Conservation (phyloP, 2,113 vertebrate genomes). For the Oreochromis tanganicae region DNA sequence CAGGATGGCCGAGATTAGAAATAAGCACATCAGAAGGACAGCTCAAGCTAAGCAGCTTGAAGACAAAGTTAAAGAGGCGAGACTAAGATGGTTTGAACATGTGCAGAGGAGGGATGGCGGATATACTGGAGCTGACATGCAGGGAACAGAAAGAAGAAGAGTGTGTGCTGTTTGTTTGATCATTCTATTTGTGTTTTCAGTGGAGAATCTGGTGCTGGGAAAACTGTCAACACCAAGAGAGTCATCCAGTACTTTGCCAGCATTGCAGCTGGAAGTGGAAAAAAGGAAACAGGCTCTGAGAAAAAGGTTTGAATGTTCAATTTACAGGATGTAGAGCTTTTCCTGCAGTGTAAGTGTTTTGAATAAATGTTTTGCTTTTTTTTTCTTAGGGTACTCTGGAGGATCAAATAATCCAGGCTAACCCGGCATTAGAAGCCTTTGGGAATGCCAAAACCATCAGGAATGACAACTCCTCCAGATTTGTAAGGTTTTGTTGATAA, state of each 20-base stretch:
- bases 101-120: background rate
- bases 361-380: slow-evolving; percentile 49
- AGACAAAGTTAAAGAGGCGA: background rate
- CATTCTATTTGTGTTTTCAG: slow-evolving; percentile 48
- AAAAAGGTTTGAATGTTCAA: slow-evolving; percentile 72
- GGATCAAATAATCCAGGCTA: slow-evolving; percentile 84
- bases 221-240: slow-evolving; percentile 91
- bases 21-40: background rate
- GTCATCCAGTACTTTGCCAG: slow-evolving; percentile 93
- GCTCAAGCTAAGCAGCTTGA: background rate
- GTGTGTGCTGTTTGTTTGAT: background rate
- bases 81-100: background rate
- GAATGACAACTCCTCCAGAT: slow-evolving; percentile 87
- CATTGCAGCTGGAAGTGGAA: slow-evolving; percentile 81
- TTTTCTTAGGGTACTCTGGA: slow-evolving; percentile 75
- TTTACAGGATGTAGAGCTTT: background rate
- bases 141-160: background rate
- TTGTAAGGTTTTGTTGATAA: slow-evolving; percentile 68
- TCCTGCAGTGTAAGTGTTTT: background rate
- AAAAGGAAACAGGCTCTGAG: slow-evolving; percentile 76
- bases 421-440: slow-evolving; percentile 82
- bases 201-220: slow-evolving; percentile 92
- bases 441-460: slow-evolving; percentile 86
- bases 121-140: background rate
- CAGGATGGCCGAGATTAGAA: background rate